Percentiles rank a stretch among this genome's conserved stretches.
Evolutionary conservation across 2,888 invertebrate genomes (phyloP).

Genomic region (Drosophila dives): DNA sequence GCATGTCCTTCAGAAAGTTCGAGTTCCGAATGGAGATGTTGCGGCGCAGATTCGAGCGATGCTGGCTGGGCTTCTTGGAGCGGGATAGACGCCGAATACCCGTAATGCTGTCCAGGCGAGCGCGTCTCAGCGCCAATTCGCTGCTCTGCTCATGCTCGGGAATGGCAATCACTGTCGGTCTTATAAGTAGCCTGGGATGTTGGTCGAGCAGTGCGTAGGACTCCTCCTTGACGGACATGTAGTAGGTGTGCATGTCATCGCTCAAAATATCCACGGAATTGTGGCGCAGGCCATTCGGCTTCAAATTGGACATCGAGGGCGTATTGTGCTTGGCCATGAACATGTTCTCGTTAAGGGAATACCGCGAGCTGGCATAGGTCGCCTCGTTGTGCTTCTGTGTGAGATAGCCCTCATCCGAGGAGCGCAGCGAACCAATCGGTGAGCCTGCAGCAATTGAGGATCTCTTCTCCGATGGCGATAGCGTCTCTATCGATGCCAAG

Average conservation of each 20-base stretch:
- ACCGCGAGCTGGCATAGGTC: conserved; percentile 81
- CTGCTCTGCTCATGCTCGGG: conserved; percentile 73
- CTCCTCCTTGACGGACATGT: conserved; percentile 72
- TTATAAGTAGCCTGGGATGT: conserved; percentile 22
- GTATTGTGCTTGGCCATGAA: conserved; percentile 74
- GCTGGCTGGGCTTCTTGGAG: conserved; percentile 77
- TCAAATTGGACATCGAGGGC: conserved; percentile 71
- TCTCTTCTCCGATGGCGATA: conserved; percentile 83
- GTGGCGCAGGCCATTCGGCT: conserved; percentile 77
- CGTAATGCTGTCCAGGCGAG: conserved; percentile 75
- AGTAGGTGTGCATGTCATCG: conserved; percentile 74
- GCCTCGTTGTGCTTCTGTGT: conserved; percentile 76
- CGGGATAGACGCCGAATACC: conserved; percentile 80
- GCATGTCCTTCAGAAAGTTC: conserved; percentile 89
- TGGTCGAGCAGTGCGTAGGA: conserved; percentile 75
- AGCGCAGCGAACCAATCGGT: conserved; percentile 65
- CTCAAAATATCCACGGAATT: conserved; percentile 83
- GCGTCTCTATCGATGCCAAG: conserved; percentile 84
- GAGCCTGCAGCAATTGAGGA: conserved; percentile 60
- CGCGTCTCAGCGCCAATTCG: conserved; percentile 55
- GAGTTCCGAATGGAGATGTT: conserved; percentile 85
- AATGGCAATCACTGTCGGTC: conserved; percentile 73
- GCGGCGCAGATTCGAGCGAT: conserved; percentile 82
- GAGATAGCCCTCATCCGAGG: conserved; percentile 79
- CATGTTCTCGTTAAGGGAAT: conserved; percentile 83